Evolutionary conservation across 35 echinoderm and acorn worm species (phyloP).

Genomic region (Apostichopus parvimensis): DNA sequence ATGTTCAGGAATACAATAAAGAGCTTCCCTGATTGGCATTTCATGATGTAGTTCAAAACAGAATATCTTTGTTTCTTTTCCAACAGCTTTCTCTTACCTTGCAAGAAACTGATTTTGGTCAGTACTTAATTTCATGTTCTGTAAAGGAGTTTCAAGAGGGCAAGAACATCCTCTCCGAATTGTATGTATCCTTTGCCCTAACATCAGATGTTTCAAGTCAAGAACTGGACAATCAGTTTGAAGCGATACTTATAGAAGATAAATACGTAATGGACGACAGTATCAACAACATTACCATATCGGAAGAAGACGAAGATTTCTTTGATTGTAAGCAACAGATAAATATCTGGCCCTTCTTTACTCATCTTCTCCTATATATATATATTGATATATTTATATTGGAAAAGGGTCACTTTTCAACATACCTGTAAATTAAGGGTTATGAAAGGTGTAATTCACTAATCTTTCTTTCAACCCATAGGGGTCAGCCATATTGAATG

Average conservation of each 20-base stretch:
- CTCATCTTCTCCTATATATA: too few relatives aligned
- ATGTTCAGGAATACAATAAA: neutral
- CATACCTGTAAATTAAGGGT: too few relatives aligned
- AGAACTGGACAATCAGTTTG: neutral
- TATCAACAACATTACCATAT: neutral
- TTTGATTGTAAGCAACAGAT: conserved; percentile 2
- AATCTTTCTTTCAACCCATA: too few relatives aligned
- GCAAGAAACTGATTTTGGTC: conserved; percentile 3
- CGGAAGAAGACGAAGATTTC: neutral
- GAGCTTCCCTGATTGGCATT: too few relatives aligned
- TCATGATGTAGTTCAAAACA: too few relatives aligned
- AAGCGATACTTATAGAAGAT: neutral
- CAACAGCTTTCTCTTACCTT: neutral
- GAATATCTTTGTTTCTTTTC: neutral
- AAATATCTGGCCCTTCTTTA: too few relatives aligned
- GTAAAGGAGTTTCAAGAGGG: neutral
- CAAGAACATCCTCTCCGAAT: neutral
- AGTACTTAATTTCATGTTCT: neutral
- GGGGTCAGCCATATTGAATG: too few relatives aligned
- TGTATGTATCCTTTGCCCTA: neutral
- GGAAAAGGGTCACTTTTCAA: too few relatives aligned
- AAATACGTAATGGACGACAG: conserved; percentile 10
- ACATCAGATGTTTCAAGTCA: neutral
- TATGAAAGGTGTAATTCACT: too few relatives aligned
- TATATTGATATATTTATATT: too few relatives aligned